phyloP scores from a whole-genome alignment of 2,888 invertebrate genomes.

The Hoplodrina blanda region DNA sequence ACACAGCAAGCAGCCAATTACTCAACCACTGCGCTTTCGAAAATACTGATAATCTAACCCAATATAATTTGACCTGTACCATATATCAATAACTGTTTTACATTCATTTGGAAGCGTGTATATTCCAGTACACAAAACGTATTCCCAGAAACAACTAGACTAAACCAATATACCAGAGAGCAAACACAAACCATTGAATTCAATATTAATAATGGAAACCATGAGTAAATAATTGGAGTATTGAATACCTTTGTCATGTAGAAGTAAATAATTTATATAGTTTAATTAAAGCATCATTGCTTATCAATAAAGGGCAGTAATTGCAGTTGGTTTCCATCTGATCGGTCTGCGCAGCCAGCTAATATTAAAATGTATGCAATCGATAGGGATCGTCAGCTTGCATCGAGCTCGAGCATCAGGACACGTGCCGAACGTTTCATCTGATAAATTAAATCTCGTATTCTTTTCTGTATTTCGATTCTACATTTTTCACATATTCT shows the following conservation, averaged over 20 bases:
- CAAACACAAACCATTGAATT: constrained; percentile 28
- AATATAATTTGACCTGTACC: too few relatives aligned
- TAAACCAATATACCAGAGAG: not conserved
- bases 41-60: too few relatives aligned
- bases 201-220: constrained; percentile 18
- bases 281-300: constrained; percentile 74
- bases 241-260: constrained; percentile 48
- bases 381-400: constrained; percentile 77
- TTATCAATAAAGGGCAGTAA: constrained; percentile 79
- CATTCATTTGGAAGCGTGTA: too few relatives aligned
- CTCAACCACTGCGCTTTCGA: too few relatives aligned
- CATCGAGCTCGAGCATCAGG: constrained; percentile 66
- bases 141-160: not conserved
- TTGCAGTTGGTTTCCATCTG: constrained; percentile 69
- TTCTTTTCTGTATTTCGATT: constrained; percentile 53
- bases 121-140: too few relatives aligned
- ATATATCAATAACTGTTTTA: too few relatives aligned
- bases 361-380: constrained; percentile 84
- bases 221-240: constrained; percentile 22
- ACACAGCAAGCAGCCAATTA: too few relatives aligned
- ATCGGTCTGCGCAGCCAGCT: constrained; percentile 52
- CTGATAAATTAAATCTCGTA: constrained; percentile 72
- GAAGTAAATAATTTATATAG: constrained; percentile 68
- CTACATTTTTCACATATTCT: constrained; percentile 66
- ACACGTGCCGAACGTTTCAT: constrained; percentile 71